Evolutionary conservation across 92 coral and sea anemone genomes (phyloP).

Genomic region (Isaurus tuberculatus): DNA sequence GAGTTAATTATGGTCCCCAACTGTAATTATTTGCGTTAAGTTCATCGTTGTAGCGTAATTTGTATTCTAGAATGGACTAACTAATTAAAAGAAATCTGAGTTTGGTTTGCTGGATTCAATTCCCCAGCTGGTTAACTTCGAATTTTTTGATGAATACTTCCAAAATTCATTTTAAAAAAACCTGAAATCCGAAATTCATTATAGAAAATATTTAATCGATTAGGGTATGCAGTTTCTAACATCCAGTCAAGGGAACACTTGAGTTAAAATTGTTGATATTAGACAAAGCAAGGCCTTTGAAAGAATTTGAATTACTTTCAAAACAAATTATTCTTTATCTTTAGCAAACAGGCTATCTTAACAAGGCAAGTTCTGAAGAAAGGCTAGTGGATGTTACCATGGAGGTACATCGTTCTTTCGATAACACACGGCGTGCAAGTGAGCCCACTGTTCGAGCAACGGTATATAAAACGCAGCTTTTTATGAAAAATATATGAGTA

Average conservation of each 20-base stretch:
- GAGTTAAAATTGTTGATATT: no score
- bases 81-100: no score
- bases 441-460: slow-evolving; percentile 22
- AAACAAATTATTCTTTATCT: not conserved
- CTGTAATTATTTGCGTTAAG: not conserved
- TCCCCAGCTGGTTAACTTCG: no score
- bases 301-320: not conserved
- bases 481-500: not conserved
- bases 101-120: no score
- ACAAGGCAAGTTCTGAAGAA: slow-evolving; percentile 22
- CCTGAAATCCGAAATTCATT: no score
- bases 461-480: not conserved
- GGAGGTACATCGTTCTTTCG: slow-evolving; percentile 19
- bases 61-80: no score
- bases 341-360: not conserved
- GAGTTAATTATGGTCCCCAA: not conserved
- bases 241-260: no score
- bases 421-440: slow-evolving; percentile 24
- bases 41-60: not conserved
- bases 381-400: slow-evolving; percentile 40
- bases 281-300: not conserved
- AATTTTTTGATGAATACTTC: no score
- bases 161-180: no score
- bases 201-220: no score
- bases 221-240: no score